phyloP scores from a whole-genome alignment of 2,113 vertebrate species.

The Siphamia tubifer region DNA sequence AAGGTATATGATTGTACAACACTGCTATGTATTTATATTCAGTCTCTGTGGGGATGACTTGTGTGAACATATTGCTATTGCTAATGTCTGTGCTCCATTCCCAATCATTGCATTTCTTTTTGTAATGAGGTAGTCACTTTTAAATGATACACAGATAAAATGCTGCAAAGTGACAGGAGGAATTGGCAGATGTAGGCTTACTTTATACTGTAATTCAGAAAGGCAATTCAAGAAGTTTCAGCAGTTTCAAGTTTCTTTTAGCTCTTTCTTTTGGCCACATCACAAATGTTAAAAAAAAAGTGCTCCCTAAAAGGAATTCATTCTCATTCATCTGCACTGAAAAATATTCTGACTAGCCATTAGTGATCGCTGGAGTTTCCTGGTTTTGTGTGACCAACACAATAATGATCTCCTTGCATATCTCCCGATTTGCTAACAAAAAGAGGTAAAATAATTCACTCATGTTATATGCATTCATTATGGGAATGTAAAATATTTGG shows the following conservation, averaged over 20 bases:
- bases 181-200: too few relatives aligned
- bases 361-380: background rate
- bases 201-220: background rate
- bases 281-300: background rate
- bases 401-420: background rate
- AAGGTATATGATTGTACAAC: too few relatives aligned
- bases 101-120: too few relatives aligned
- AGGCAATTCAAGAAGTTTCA: background rate
- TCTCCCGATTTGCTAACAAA: background rate
- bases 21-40: too few relatives aligned
- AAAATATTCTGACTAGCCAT: background rate
- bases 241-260: background rate
- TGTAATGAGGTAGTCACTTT: too few relatives aligned
- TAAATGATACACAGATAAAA: too few relatives aligned
- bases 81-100: too few relatives aligned
- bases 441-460: background rate
- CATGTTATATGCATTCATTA: background rate
- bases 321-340: background rate
- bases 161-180: background rate
- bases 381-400: too few relatives aligned
- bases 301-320: background rate
- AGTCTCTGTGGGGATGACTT: too few relatives aligned
- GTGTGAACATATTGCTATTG: too few relatives aligned
- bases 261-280: background rate
- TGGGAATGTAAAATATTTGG: background rate